Percentiles rank a stretch among this genome's conserved stretches.
phyloP scores from a whole-genome alignment of 2,797 vertebrate genomes.

The Acrossocheilus fasciatus region DNA sequence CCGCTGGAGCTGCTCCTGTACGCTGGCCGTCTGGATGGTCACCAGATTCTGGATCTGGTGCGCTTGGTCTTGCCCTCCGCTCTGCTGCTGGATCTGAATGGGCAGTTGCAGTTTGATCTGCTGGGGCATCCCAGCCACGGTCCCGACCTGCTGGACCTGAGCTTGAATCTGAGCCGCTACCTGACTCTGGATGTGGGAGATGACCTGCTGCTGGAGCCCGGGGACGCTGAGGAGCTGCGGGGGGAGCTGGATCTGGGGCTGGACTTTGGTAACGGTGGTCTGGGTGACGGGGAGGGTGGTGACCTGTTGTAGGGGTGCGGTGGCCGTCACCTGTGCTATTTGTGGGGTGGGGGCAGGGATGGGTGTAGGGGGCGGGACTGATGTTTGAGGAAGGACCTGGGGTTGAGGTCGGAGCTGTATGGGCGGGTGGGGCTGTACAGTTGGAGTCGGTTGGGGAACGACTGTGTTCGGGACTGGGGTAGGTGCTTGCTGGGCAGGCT shows the following conservation, averaged over 20 bases:
- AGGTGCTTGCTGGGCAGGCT: constrained; percentile 61
- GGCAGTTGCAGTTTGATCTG: constrained; percentile 91
- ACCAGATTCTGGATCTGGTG: constrained; percentile 93
- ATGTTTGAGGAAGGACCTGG: constrained; percentile 52
- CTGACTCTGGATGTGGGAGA: constrained; percentile 88
- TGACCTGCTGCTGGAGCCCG: constrained; percentile 88
- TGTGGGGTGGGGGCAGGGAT: constrained; percentile 57
- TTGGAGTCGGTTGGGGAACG: constrained; percentile 63
- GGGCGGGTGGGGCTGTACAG: constrained; percentile 57
- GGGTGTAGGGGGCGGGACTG: constrained; percentile 33
- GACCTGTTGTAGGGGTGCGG: constrained; percentile 59
- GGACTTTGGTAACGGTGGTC: constrained; percentile 62
- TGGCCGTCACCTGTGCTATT: constrained; percentile 65
- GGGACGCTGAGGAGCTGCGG: constrained; percentile 88
- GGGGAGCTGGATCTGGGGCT: constrained; percentile 82
- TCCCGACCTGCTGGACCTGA: constrained; percentile 77
- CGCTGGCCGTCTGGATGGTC: constrained; percentile 89
- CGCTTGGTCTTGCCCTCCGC: constrained; percentile 80
- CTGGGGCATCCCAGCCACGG: constrained; percentile 79
- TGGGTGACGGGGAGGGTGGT: constrained; percentile 60
- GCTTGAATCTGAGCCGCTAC: constrained; percentile 82
- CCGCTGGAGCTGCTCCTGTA: constrained; percentile 92
- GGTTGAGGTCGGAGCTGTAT: constrained; percentile 55
- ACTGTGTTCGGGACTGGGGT: constrained; percentile 63
- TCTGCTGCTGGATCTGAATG: constrained; percentile 80